Conservation (phyloP, 2,888 invertebrate genomes). For the Phyto melanocephala region DNA sequence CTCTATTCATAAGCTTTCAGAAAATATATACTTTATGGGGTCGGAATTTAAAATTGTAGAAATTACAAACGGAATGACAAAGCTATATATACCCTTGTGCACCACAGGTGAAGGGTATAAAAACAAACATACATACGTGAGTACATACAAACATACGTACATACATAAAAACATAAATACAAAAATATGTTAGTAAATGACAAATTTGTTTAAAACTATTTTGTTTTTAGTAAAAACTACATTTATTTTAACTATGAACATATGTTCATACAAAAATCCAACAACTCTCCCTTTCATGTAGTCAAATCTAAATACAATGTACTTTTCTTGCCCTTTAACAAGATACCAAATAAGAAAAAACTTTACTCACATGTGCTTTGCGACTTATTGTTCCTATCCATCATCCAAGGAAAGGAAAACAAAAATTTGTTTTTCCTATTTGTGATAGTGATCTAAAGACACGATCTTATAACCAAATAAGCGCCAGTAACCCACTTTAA, state of each 20-base stretch:
- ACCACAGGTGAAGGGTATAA: too few species aligned
- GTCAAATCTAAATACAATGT: slow-evolving; percentile 23
- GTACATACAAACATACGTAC: too few species aligned
- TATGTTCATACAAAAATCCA: not conserved
- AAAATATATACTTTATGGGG: too few species aligned
- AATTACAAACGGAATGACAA: too few species aligned
- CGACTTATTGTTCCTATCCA: slow-evolving; percentile 14
- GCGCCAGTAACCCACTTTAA: slow-evolving; percentile 68
- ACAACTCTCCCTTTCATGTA: slow-evolving; percentile 58
- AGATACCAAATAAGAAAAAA: not conserved
- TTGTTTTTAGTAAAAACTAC: not conserved
- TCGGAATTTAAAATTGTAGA: too few species aligned
- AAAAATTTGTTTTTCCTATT: slow-evolving; percentile 60
- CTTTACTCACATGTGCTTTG: not conserved
- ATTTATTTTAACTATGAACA: not conserved
- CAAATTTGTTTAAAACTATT: too few species aligned
- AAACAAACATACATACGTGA: too few species aligned
- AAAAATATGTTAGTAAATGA: too few species aligned
- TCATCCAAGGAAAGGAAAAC: not conserved
- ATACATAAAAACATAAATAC: too few species aligned
- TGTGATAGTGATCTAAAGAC: slow-evolving; percentile 67
- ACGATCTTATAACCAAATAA: slow-evolving; percentile 68
- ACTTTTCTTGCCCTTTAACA: slow-evolving; percentile 33
- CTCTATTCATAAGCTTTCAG: too few species aligned
- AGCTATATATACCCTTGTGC: too few species aligned